Evolutionary conservation across 2,113 vertebrate genomes (phyloP).

Genomic region (Drymodes brunneopygia): DNA sequence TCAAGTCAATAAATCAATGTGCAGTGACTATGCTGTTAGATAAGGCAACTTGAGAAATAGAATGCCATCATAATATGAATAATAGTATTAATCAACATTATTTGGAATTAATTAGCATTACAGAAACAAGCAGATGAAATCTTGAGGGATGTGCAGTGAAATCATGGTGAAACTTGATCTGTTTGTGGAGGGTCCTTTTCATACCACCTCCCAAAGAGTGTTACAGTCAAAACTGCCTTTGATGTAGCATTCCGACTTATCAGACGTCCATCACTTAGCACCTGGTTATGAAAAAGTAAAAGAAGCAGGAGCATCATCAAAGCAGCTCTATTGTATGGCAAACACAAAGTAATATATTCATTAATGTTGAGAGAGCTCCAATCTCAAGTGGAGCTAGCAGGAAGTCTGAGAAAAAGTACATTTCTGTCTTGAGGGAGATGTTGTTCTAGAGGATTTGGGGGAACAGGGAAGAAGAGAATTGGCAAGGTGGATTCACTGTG

Average conservation of each 20-base stretch:
- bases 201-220: slow-evolving; percentile 67
- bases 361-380: not conserved
- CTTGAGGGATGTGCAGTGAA: not conserved
- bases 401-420: not conserved
- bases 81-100: not conserved
- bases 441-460: not conserved
- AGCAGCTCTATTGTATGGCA: not conserved
- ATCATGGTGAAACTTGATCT: not conserved
- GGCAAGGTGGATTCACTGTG: not conserved
- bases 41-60: not conserved
- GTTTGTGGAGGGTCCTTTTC: slow-evolving; percentile 25
- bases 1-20: not conserved
- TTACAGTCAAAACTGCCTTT: slow-evolving; percentile 60
- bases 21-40: not conserved
- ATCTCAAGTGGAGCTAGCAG: not conserved
- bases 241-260: slow-evolving; percentile 15
- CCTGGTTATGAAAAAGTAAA: slow-evolving; percentile 25
- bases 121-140: not conserved
- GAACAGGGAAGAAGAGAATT: not conserved
- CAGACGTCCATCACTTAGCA: slow-evolving; percentile 58
- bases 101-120: not conserved
- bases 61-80: not conserved
- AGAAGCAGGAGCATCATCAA: not conserved
- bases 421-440: not conserved
- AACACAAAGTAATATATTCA: not conserved